A percentile compares a stretch with the other conserved stretches of the same genome.
Conservation (phyloP, 2,888 invertebrate genomes). For the Acheta domesticus region DNA sequence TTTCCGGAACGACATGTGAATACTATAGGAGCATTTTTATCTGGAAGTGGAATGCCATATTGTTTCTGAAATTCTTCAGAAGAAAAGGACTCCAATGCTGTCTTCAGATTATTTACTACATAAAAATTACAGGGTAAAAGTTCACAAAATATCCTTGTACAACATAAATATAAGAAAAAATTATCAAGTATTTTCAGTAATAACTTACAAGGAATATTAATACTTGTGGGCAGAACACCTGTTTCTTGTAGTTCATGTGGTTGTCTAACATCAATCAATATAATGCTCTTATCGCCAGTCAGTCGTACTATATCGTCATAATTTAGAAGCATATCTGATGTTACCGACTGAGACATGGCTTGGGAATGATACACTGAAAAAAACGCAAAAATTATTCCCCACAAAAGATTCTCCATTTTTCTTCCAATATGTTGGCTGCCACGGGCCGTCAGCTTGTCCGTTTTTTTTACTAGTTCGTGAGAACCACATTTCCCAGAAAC, state of each 20-base stretch:
- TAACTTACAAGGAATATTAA: conserved; percentile 69
- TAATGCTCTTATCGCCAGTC: conserved; percentile 49
- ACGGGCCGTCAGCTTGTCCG: no score
- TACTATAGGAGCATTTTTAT: conserved; percentile 57
- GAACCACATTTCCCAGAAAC: no score
- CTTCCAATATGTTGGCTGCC: no score
- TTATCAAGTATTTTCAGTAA: not conserved
- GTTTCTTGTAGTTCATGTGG: conserved; percentile 66
- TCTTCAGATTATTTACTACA: conserved; percentile 55
- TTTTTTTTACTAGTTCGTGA: no score
- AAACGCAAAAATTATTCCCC: no score
- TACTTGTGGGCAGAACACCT: conserved; percentile 68
- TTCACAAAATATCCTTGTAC: no score
- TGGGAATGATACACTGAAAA: no score
- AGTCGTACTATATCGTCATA: conserved; percentile 53
- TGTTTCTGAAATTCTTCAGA: conserved; percentile 55
- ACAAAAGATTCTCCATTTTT: no score
- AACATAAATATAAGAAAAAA: no score
- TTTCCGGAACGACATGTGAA: conserved; percentile 68
- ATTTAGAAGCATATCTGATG: conserved; percentile 38
- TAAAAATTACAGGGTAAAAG: conserved; percentile 34
- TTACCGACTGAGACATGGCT: not conserved
- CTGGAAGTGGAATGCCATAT: conserved; percentile 60
- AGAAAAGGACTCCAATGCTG: conserved; percentile 48
- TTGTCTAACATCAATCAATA: conserved; percentile 74